Conservation (phyloP, 2,113 vertebrate species). For the Chitala chitala region DNA sequence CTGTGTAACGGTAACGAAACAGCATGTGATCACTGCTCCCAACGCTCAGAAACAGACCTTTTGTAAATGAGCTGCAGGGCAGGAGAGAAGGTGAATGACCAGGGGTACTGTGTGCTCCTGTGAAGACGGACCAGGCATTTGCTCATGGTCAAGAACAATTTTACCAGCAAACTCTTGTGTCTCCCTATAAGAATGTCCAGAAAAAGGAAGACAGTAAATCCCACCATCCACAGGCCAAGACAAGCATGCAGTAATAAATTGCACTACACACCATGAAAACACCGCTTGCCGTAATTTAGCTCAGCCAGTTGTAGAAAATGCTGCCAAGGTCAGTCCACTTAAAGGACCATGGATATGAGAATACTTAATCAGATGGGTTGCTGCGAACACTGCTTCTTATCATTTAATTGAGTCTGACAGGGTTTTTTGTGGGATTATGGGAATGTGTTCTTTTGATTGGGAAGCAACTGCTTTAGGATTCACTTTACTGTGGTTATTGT, state of each 20-base stretch:
- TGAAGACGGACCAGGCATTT: background rate
- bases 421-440: background rate
- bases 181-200: background rate
- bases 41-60: background rate
- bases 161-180: background rate
- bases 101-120: background rate
- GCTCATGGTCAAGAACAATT: background rate
- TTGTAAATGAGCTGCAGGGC: background rate
- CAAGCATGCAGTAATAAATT: background rate
- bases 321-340: background rate
- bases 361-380: background rate
- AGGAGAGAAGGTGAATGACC: background rate
- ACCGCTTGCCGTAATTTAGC: conserved; percentile 6
- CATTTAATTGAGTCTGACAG: background rate
- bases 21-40: too few relatives aligned
- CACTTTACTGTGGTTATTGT: background rate
- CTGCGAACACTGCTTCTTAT: background rate
- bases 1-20: too few relatives aligned
- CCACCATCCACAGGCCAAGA: background rate
- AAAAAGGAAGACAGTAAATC: background rate
- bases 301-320: background rate
- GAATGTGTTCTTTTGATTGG: background rate
- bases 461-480: background rate
- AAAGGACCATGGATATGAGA: background rate
- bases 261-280: background rate